Base-by-base conservation (phyloP, 2,113 vertebrate species). In the Malurus alboscapulatus region DNA sequence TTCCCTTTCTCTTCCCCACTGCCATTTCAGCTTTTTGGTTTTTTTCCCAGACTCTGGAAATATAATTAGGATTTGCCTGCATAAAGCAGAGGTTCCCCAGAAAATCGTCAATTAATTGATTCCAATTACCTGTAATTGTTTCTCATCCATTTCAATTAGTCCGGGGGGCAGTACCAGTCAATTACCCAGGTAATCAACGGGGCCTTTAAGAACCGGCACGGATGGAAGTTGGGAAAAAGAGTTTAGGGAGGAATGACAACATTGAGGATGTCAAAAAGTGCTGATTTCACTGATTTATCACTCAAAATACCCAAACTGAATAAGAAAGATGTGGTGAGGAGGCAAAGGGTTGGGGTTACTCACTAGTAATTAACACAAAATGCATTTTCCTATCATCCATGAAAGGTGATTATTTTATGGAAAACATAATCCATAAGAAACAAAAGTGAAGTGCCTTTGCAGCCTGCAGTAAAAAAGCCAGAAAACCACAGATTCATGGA, bases 41-140 rank as follows among this genome's bases (percentile, higher is more conserved):
- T 67, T 93, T 84, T 74, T 76, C 76, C 80, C 45, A 50, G 78
- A 0, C 94, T 48, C 22, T 61, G 92, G 79, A 84, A 66, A 45
- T 20, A 76, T 84, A 91, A 95, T 96, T 85, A 96, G 94, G 95
- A 84, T 96, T 97, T 78, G 92, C 86, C 68, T 30, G 40, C 75
- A 34, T 34, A 75, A 92, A 87, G 95, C 81, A 65, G 93, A 22
- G 1, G 91, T 82, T 95, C 92, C 79, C 53, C 62, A 94, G 97
- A 97, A 98, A 97, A 97, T 96, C 94, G 85, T 96, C 95, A 95
- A 97, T 97, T 97, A 97, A 97, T 98, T 97, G 97, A 97, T 97
- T 96, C 96, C 97, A 97, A 97, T 98, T 97, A 97, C 96, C 88
- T 17, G 45, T 98, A 97, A 98, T 98, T 97, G 97, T 97, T 96